Evolutionary conservation across 1,140 invertebrate genomes (phyloP), one percentile per base, ranked within the genome.

Genomic region (Phymastichus coffea): DNA sequence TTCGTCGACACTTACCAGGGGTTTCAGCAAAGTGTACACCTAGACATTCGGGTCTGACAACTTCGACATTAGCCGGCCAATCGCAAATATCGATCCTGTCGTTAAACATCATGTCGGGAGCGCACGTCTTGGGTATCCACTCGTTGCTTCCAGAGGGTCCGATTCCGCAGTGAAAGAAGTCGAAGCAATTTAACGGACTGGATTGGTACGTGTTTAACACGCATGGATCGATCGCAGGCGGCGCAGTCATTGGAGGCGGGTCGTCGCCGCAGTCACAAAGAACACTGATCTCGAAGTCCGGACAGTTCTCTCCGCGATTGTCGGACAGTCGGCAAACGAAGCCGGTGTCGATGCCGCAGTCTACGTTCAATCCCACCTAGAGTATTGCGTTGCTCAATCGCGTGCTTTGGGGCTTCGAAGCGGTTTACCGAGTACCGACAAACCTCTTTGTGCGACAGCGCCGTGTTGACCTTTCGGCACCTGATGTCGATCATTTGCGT

Each of bases 261-360:
- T 63, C 60, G 14, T 71, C 69, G 69, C 81, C 80, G 69, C 88
- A 90, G 60, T 85, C 75, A 70, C 90, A 92, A 23, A 85, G 78
- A 26, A 90, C 84, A 23, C 88, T 80, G 14, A 92, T 84, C 72
- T 92, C 88, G 73, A 90, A 92, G 70, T 92, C 88, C 25, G 80
- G 73, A 69, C 87, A 88, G 14, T 77, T 75, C 28, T 66, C 63
- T 15, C 73, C 67, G 22, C 70, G 63, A 10, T 68, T 56, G 25
- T 80, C 74, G 2, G 69, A 66, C 19, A 80, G 69, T 6, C n/a
- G 4, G 69, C 92, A 94, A 7, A 86, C 71, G 0, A 94, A 77
- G 1, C 91, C 91, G 37, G 81, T 80, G 63, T 88, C 81, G 19
- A 92, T 67, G 66, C 84, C 87, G 70, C 92, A 94, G 44, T 88